Conservation (phyloP, 2,888 invertebrate genomes). For the Gerris lacustris region DNA sequence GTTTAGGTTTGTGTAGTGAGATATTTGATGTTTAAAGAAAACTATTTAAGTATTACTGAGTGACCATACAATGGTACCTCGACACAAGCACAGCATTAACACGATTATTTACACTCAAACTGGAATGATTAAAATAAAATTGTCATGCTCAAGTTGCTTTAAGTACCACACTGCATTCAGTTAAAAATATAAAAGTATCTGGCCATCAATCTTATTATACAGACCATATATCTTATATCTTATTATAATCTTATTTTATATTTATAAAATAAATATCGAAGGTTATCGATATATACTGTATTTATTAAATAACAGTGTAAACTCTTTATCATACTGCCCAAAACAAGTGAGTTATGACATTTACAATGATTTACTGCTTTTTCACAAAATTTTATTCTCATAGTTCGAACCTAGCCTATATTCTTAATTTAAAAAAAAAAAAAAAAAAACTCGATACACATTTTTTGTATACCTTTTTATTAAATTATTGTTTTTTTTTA, state of each 20-base stretch:
- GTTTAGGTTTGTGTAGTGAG: not conserved
- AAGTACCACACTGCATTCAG: not conserved
- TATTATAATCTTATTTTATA: no score
- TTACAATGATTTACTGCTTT: not conserved
- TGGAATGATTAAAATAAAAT: conserved; percentile 3
- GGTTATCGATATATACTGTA: not conserved
- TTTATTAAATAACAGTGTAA: not conserved
- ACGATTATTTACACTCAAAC: conserved; percentile 5
- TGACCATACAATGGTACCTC: not conserved
- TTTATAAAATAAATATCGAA: not conserved
- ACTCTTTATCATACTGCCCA: not conserved
- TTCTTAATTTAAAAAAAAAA: no score
- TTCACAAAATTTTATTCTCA: no score
- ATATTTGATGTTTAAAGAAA: not conserved
- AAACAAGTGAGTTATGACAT: not conserved
- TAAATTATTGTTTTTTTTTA: not conserved
- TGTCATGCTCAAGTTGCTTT: conserved; percentile 6
- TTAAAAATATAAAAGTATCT: not conserved
- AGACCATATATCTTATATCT: no score
- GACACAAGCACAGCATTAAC: conserved; percentile 9
- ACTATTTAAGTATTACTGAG: not conserved
- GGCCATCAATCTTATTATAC: no score
- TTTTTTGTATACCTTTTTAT: no score
- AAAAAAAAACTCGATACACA: no score
- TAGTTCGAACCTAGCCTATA: no score